A percentile compares a stretch with the other conserved stretches of the same genome.
phyloP scores from a whole-genome alignment of 2,888 invertebrate species.

The Brassicogethes aeneus region DNA sequence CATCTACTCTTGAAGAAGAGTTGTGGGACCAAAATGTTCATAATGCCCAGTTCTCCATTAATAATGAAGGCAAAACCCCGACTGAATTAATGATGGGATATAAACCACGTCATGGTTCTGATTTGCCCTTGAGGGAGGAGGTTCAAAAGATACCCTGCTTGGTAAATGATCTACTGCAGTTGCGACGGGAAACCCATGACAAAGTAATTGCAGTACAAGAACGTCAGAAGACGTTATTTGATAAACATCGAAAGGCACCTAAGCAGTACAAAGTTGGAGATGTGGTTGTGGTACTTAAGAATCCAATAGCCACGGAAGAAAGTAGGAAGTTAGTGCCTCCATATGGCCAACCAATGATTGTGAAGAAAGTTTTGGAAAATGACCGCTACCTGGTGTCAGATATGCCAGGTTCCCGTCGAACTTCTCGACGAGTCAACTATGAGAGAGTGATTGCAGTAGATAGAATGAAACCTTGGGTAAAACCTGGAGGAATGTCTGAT shows the following conservation, averaged over 20 bases:
- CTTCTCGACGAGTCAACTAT: conserved; percentile 9
- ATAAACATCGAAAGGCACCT: conserved; percentile 9
- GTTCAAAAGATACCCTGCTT: conserved; percentile 9
- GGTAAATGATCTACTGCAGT: conserved; percentile 9
- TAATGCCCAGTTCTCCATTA: conserved; percentile 25
- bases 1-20: conserved; percentile 22
- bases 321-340: conserved; percentile 13
- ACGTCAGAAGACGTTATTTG: conserved; percentile 11
- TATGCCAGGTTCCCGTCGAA: conserved; percentile 11
- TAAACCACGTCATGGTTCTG: conserved; percentile 10
- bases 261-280: conserved; percentile 12
- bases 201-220: conserved; percentile 5
- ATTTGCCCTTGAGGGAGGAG: conserved; percentile 13
- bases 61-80: conserved; percentile 19
- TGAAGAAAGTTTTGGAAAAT: conserved; percentile 13
- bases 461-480: too few relatives aligned
- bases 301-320: conserved; percentile 7
- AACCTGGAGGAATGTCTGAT: too few relatives aligned
- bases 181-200: conserved; percentile 5
- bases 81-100: conserved; percentile 16
- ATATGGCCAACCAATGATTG: conserved; percentile 14
- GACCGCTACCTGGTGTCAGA: conserved; percentile 15
- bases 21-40: conserved; percentile 30
- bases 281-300: conserved; percentile 14
- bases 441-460: conserved; percentile 15